Percentiles rank a stretch among this genome's conserved stretches.
Evolutionary conservation across 2,888 invertebrate species (phyloP).

Genomic region (Patella caerulea): DNA sequence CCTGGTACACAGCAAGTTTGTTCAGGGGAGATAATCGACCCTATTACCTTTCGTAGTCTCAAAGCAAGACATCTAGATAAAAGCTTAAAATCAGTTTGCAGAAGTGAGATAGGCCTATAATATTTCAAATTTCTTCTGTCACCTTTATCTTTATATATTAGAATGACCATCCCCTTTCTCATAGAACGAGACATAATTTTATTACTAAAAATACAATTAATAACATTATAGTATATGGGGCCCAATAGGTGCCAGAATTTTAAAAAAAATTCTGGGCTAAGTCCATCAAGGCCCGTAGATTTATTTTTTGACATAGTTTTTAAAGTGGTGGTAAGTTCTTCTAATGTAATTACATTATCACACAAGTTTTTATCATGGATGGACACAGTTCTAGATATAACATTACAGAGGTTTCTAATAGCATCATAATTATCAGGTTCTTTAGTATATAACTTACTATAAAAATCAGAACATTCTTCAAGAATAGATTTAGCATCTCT

Average conservation of each 20-base stretch:
- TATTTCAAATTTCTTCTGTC: constrained; percentile 35
- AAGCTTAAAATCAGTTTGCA: constrained; percentile 45
- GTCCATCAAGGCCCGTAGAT: constrained; percentile 40
- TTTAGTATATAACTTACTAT: background rate
- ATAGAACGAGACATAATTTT: constrained; percentile 24
- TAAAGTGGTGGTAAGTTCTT: constrained; percentile 20
- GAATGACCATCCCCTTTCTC: constrained; percentile 26
- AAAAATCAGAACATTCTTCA: background rate
- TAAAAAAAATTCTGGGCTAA: constrained; percentile 39
- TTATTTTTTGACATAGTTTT: constrained; percentile 32
- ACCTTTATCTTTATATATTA: constrained; percentile 40
- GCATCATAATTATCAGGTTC: background rate
- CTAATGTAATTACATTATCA: constrained; percentile 9
- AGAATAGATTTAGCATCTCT: background rate
- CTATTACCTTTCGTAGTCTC: constrained; percentile 32
- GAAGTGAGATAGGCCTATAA: too few species aligned
- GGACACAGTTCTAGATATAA: background rate
- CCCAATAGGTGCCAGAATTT: constrained; percentile 28
- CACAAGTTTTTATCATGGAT: background rate
- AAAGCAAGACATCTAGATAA: constrained; percentile 40
- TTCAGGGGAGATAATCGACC: constrained; percentile 32
- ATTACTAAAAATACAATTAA: constrained; percentile 25
- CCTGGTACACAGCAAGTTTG: constrained; percentile 45
- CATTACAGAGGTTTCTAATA: background rate
- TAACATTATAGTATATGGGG: constrained; percentile 22